Percentiles rank a stretch among this genome's conserved stretches.
Conservation (phyloP, 2,888 invertebrate species). For the Harpalus rufipes region DNA sequence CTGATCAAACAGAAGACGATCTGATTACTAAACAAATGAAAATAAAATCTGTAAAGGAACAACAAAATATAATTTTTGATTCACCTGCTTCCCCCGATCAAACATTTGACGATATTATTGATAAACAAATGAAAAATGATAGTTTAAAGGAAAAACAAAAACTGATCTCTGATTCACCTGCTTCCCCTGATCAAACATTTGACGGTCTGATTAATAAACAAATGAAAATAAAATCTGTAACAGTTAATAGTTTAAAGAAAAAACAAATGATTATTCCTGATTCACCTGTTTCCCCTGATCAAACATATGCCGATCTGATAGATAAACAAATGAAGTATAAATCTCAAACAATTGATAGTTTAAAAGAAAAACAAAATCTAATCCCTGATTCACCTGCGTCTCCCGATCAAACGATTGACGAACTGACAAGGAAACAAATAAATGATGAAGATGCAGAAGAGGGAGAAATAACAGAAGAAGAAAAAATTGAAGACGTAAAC, state of each 20-base stretch:
- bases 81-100: background rate
- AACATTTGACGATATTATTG: no score
- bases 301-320: no score
- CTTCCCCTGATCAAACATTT: background rate
- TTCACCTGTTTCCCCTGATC: background rate
- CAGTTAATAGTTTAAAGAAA: background rate
- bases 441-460: slow-evolving; percentile 48
- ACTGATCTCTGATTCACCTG: background rate
- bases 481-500: background rate
- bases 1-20: no score
- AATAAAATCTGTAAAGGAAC: background rate
- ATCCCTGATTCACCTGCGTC: background rate
- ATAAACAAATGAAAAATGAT: background rate
- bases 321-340: no score
- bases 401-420: slow-evolving; percentile 8
- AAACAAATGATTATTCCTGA: background rate
- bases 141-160: background rate
- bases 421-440: slow-evolving; percentile 1
- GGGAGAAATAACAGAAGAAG: background rate
- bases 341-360: background rate
- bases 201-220: background rate
- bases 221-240: background rate
- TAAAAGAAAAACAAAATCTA: background rate
- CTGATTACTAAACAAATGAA: no score
- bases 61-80: background rate